These are phyloP conservation scores for Phymatocera aterrima DNA, from an alignment of 2,888 invertebrate genomes.

Conservation along the genomic window DNA sequence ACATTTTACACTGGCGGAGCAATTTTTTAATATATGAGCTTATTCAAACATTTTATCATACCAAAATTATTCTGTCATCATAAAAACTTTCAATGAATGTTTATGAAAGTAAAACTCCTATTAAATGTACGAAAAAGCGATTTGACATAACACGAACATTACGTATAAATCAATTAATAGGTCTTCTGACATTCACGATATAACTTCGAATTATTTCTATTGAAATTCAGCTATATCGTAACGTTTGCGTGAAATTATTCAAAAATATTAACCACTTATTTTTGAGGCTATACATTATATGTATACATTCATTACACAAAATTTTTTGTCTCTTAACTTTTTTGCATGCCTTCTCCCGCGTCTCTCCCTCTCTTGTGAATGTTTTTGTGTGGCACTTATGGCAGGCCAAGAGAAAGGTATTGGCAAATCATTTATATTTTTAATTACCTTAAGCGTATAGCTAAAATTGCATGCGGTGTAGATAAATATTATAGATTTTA, in stretches of 20 bases:
- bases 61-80: neutral
- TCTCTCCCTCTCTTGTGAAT: conserved; percentile 83
- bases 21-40: conserved; percentile 7
- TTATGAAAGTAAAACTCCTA: neutral
- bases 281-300: conserved; percentile 42
- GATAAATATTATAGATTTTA: conserved; percentile 14
- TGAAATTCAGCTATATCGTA: neutral
- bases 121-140: conserved; percentile 4
- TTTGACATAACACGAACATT: conserved; percentile 1
- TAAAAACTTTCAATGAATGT: neutral
- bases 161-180: too few relatives aligned
- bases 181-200: too few relatives aligned
- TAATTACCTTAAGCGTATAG: conserved; percentile 70
- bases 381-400: conserved; percentile 84
- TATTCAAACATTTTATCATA: conserved; percentile 10
- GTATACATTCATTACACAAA: conserved; percentile 62
- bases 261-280: conserved; percentile 18
- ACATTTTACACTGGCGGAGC: conserved; percentile 24
- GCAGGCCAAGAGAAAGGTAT: conserved; percentile 83
- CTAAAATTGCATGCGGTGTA: conserved; percentile 56
- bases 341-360: conserved; percentile 83
- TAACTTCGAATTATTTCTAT: neutral
- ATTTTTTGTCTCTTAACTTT: conserved; percentile 75
- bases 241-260: conserved; percentile 7
- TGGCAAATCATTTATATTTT: conserved; percentile 74